Evolutionary conservation across 2,113 vertebrate species (phyloP).

Genomic region (Sprattus sprattus): DNA sequence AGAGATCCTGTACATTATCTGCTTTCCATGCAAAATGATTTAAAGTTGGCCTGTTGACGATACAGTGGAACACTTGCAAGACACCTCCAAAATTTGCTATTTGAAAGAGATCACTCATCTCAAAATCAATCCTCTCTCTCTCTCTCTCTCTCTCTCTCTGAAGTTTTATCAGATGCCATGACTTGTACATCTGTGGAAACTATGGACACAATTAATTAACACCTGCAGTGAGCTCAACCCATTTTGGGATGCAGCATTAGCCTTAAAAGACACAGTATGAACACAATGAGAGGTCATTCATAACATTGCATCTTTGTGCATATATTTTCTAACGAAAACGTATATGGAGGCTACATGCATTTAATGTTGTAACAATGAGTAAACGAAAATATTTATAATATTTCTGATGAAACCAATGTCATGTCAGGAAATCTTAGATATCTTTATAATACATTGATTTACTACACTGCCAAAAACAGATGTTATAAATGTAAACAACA

Average conservation of each 20-base stretch:
- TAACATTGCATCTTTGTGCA: background rate
- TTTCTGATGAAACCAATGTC: background rate
- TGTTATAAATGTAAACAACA: too few species aligned
- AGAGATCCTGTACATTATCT: background rate
- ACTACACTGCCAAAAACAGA: too few species aligned
- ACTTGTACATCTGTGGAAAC: background rate
- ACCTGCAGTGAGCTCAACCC: background rate
- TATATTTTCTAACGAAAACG: too few species aligned
- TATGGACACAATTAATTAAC: background rate
- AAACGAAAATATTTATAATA: background rate
- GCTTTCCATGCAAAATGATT: background rate
- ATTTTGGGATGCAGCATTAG: background rate
- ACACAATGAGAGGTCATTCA: background rate
- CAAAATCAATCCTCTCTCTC: slow-evolving; percentile 44
- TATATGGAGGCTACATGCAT: background rate
- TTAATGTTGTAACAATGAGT: background rate
- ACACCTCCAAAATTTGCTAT: background rate
- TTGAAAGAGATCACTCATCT: background rate
- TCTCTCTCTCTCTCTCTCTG: slow-evolving; percentile 19
- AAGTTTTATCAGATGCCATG: background rate
- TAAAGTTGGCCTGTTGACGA: background rate
- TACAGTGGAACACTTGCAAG: background rate
- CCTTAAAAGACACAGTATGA: background rate
- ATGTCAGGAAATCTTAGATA: too few species aligned
- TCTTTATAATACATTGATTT: too few species aligned